phyloP scores from a whole-genome alignment of 1,140 invertebrate genomes.

The Orius laevigatus region DNA sequence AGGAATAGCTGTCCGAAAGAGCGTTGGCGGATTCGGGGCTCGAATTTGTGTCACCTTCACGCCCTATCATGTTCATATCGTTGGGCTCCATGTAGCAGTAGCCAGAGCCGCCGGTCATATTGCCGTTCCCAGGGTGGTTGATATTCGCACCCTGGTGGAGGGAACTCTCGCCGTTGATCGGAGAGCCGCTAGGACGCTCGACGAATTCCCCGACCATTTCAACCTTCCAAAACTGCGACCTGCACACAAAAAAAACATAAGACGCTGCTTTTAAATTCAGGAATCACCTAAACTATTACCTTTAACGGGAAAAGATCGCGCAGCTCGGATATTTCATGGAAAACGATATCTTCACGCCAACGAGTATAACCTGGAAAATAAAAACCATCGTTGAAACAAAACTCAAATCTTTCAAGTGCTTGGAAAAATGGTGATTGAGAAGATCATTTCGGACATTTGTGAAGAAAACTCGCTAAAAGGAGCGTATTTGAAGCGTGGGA shows the following conservation, averaged over 20 bases:
- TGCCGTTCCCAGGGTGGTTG: conserved; percentile 19
- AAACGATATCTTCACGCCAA: too few species aligned
- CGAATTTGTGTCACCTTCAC: conserved; percentile 19
- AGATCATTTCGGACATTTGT: too few species aligned
- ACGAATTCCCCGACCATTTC: conserved; percentile 75
- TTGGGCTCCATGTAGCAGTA: conserved; percentile 22
- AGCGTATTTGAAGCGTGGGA: too few species aligned
- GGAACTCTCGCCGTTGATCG: conserved; percentile 45
- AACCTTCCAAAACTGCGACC: conserved; percentile 2
- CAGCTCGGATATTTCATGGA: too few species aligned
- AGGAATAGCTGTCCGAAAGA: conserved; percentile 23
- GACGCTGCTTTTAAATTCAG: too few species aligned
- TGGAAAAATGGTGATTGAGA: too few species aligned
- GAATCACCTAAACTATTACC: too few species aligned
- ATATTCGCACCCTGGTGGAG: conserved; percentile 15
- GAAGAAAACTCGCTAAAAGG: too few species aligned
- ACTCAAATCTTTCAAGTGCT: too few species aligned
- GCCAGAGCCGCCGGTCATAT: conserved; percentile 5
- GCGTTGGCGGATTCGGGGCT: conserved; percentile 12
- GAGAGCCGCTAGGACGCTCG: conserved; percentile 48
- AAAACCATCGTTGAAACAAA: too few species aligned
- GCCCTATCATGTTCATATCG: conserved; percentile 22
- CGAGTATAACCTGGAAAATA: too few species aligned
- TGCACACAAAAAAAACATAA: background rate
- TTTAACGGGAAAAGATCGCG: too few species aligned